Evolutionary conservation across 2,888 invertebrate genomes (phyloP).

Genomic region (Eumerus sabulonum): DNA sequence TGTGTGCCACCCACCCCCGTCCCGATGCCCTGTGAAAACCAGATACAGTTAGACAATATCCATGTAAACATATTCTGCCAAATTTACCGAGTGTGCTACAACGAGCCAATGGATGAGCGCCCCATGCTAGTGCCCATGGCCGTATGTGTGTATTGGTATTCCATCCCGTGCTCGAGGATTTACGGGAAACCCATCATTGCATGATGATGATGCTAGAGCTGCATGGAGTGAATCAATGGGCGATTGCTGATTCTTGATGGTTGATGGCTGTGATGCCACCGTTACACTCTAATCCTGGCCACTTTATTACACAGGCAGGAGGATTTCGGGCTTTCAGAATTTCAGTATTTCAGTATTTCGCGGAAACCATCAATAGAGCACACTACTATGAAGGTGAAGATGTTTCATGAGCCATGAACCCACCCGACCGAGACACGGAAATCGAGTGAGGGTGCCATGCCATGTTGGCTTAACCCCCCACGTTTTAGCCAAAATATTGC

Average conservation of each 20-base stretch:
- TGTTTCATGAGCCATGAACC: slow-evolving; percentile 57
- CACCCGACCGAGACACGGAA: not conserved
- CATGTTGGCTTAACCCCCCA: slow-evolving; percentile 13
- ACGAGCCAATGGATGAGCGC: slow-evolving; percentile 46
- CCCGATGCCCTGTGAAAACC: slow-evolving; percentile 30
- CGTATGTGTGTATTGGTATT: too few relatives aligned
- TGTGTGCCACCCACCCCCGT: slow-evolving; percentile 33
- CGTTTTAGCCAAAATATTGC: slow-evolving; percentile 41
- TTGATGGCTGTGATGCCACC: slow-evolving; percentile 44
- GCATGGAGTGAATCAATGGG: slow-evolving; percentile 21
- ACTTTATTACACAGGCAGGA: slow-evolving; percentile 49
- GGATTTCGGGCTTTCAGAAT: too few relatives aligned
- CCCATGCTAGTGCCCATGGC: too few relatives aligned
- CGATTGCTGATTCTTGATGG: slow-evolving; percentile 60
- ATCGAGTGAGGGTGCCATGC: slow-evolving; percentile 9
- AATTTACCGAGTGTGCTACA: slow-evolving; percentile 48
- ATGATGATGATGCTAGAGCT: not conserved
- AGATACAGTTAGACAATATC: slow-evolving; percentile 64
- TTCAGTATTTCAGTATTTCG: too few relatives aligned
- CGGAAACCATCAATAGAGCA: slow-evolving; percentile 19
- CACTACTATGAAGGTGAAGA: slow-evolving; percentile 61
- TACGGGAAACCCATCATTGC: slow-evolving; percentile 8
- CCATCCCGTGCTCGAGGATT: not conserved
- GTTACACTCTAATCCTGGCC: slow-evolving; percentile 57
- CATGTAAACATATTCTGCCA: slow-evolving; percentile 64